These are phyloP conservation scores for Phalacrocorax pelagicus DNA, from an alignment of 2,113 vertebrate species.

Conservation along the genomic window DNA sequence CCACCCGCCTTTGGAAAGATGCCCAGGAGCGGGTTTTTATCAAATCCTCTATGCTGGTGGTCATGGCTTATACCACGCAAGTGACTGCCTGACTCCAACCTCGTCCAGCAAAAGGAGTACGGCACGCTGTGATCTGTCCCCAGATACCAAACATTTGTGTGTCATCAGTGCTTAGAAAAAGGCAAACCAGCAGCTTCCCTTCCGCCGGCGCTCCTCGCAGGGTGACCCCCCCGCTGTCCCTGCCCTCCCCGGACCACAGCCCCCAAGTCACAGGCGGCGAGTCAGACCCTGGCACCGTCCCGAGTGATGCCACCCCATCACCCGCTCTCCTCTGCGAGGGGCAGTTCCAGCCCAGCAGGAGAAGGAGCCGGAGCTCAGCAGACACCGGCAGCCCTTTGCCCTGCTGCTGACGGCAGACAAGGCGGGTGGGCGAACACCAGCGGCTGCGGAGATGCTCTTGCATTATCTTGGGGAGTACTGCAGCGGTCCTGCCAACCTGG, in stretches of 20 bases:
- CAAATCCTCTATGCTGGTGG: neutral
- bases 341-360: neutral
- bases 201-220: fast-evolving
- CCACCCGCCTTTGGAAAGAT: fast-evolving
- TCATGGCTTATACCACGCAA: neutral
- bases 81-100: neutral
- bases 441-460: neutral
- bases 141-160: neutral
- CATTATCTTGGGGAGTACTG: neutral
- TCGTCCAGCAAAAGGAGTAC: fast-evolving
- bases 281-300: neutral
- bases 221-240: neutral
- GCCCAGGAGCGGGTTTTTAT: neutral
- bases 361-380: neutral
- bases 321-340: neutral
- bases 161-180: fast-evolving
- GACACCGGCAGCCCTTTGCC: neutral
- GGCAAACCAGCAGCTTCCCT: neutral
- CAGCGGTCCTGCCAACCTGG: no score
- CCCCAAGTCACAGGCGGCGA: neutral
- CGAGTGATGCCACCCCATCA: fast-evolving
- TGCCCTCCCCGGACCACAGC: neutral
- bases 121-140: fast-evolving
- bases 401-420: neutral
- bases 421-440: neutral